Evolutionary conservation across 2,113 vertebrate species (phyloP), one percentile per base, ranked within the genome.

Genomic region (Datnioides undecimradiatus): DNA sequence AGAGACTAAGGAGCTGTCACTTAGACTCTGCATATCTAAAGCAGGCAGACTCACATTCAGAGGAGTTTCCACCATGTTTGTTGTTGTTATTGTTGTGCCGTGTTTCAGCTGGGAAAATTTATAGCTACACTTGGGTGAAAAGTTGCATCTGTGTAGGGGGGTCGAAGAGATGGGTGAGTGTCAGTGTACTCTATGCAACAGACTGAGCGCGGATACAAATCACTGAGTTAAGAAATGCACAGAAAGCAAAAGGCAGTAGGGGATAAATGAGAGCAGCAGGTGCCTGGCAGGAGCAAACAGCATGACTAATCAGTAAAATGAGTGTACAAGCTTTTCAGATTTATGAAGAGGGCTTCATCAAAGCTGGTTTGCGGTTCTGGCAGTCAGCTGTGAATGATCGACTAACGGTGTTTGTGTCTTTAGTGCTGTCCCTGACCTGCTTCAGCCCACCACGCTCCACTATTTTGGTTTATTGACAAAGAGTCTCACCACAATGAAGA

Each of bases 1-100:
- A 72, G 33, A 48, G 52, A 78, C 62, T 63, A 71, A 73, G 52
- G 19, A 75, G 76, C 21, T 69, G 78, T 60, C 70, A 78, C 51
- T 38, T 34, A 40, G 1, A 38, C 31, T 63, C 36, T n/a, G 8
- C 6, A 17, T 33, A 73, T 10, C 23, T 66, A 1, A 57, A 48
- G n/a, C 19, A 58, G 63, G 55, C 27, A 46, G 31, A 63, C 33
- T n/a, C 31, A 80, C 25, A 25, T 46, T 41, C 34, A 23, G 43
- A 48, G 9, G 29, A 34, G 46, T 66, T 43, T 71, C 55, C 14
- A 45, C 40, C 31, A 21, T 14, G 62, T 80, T 57, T 51, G 33
- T 55, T 69, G 51, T 46, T 8, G 5, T 74, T 69, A 3, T 71
- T 70, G 17, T 59, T 64, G 51, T 25, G 34, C 38, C 52, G 6